Conservation (phyloP, 1,140 invertebrate species). For the Brachionus rotundiformis region DNA sequence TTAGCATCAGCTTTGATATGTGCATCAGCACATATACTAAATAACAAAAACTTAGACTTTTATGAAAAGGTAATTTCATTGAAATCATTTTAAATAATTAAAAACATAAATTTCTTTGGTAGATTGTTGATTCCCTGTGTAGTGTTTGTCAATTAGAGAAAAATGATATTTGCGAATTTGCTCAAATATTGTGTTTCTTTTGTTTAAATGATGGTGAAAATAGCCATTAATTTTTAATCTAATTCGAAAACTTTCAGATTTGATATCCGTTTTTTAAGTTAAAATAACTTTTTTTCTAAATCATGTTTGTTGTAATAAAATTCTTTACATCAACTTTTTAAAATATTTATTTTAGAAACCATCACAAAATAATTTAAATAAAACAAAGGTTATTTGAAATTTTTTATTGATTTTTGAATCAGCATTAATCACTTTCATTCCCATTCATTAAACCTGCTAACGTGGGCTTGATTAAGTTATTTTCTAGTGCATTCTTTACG, state of each 20-base stretch:
- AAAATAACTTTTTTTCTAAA: too few species aligned
- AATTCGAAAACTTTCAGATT: too few species aligned
- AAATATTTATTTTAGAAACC: neutral
- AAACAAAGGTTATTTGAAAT: neutral
- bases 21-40: conserved; percentile 4
- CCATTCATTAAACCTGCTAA: neutral
- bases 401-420: neutral
- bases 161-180: neutral
- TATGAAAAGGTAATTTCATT: neutral
- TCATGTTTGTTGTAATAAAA: too few species aligned
- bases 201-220: neutral
- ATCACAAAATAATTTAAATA: neutral
- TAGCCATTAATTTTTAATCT: too few species aligned
- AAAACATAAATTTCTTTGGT: too few species aligned
- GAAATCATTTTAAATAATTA: too few species aligned
- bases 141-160: conserved; percentile 16
- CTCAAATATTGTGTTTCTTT: neutral
- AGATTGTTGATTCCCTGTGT: neutral
- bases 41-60: neutral
- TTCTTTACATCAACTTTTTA: too few species aligned
- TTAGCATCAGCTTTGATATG: neutral
- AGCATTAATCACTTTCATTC: conserved; percentile 39
- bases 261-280: too few species aligned
- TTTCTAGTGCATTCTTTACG: conserved; percentile 37
- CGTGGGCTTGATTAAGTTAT: conserved; percentile 30